Conservation (phyloP, 2,888 invertebrate species). For the Oxytorus armatus region DNA sequence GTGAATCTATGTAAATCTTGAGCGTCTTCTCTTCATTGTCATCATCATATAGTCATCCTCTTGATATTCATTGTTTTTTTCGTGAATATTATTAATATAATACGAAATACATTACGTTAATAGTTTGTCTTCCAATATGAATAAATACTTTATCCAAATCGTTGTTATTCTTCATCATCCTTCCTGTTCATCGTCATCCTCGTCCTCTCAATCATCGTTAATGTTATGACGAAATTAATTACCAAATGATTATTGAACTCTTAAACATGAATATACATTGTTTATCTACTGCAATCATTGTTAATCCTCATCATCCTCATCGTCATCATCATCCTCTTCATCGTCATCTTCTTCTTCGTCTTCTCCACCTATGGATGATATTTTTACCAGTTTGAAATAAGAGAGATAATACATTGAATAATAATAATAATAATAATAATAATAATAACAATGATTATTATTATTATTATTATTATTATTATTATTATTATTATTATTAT, state of each 20-base stretch:
- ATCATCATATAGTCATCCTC: no score
- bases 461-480: not conserved
- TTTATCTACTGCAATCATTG: constrained; percentile 5
- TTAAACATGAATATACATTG: not conserved
- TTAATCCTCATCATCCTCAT: constrained; percentile 68
- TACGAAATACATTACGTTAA: no score
- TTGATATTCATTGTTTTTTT: no score
- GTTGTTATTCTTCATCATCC: not conserved
- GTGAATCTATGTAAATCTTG: no score
- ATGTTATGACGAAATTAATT: not conserved
- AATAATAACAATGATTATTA: not conserved
- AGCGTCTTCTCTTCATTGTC: no score
- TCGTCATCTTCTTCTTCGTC: constrained; percentile 71
- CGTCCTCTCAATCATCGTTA: not conserved
- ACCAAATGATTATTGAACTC: not conserved
- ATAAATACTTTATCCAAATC: not conserved
- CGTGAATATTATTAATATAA: no score
- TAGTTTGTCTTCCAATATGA: no score
- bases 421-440: not conserved
- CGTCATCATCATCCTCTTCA: no score
- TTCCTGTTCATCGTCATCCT: not conserved
- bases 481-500: constrained; percentile 29
- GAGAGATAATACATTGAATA: no score
- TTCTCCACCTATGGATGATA: constrained; percentile 55
- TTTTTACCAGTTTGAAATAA: no score